Percentiles rank a stretch among this genome's conserved stretches.
phyloP scores from a whole-genome alignment of 2,113 vertebrate species.

The Oreochromis spilurus region DNA sequence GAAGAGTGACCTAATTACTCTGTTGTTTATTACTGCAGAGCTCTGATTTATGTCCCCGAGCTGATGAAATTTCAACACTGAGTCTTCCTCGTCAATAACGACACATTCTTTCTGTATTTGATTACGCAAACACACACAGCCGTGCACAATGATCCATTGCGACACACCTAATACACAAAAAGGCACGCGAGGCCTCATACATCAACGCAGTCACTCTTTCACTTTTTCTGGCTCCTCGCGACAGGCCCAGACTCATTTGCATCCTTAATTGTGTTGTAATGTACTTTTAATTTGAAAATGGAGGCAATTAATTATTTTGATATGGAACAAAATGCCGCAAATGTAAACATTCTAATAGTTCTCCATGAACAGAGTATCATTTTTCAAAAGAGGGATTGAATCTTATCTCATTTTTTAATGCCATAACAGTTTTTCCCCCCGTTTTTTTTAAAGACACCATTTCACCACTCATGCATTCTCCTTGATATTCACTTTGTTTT shows the following conservation, averaged over 20 bases:
- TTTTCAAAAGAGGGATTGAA: slow-evolving; percentile 74
- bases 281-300: slow-evolving; percentile 80
- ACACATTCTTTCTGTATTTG: not conserved
- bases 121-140: slow-evolving; percentile 16
- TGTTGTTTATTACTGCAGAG: slow-evolving; percentile 58
- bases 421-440: slow-evolving; percentile 12
- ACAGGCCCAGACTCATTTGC: slow-evolving; percentile 73
- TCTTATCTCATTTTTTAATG: slow-evolving; percentile 67
- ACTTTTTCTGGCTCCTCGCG: slow-evolving; percentile 54
- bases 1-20: slow-evolving; percentile 60
- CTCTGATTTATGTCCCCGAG: slow-evolving; percentile 54
- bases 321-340: slow-evolving; percentile 75
- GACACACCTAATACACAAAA: slow-evolving; percentile 57
- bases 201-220: slow-evolving; percentile 63
- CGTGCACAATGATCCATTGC: slow-evolving; percentile 47
- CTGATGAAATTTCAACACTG: slow-evolving; percentile 57
- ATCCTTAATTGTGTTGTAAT: slow-evolving; percentile 80
- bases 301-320: slow-evolving; percentile 78
- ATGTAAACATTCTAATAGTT: slow-evolving; percentile 81
- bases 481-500: slow-evolving; percentile 67
- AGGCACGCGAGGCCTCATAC: slow-evolving; percentile 46
- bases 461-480: slow-evolving; percentile 54
- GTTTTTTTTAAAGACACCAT: slow-evolving; percentile 23
- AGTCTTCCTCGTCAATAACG: slow-evolving; percentile 42
- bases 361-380: slow-evolving; percentile 65